Conservation (phyloP, 1,140 invertebrate species). For the Bathynomus jamesi region DNA sequence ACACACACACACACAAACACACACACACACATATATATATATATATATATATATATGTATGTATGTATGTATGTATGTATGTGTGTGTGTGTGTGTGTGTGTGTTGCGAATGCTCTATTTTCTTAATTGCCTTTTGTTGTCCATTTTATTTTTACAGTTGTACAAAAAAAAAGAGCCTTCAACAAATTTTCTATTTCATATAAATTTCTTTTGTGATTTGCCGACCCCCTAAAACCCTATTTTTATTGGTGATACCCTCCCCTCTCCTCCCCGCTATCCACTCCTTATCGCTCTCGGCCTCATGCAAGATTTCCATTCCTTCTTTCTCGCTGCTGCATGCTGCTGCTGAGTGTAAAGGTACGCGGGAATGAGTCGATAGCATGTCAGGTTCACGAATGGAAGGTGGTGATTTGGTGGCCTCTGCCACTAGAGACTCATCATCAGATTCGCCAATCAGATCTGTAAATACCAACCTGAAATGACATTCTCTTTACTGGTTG, state of each 20-base stretch:
- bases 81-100: not conserved
- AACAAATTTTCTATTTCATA: no score
- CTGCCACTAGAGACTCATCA: not conserved
- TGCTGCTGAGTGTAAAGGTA: no score
- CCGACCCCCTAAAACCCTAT: no score
- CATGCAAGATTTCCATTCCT: not conserved
- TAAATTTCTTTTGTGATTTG: no score
- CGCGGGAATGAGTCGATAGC: not conserved
- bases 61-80: not conserved
- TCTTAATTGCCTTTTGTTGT: no score
- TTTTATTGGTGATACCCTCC: no score
- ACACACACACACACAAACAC: not conserved
- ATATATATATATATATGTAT: not conserved
- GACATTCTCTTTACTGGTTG: not conserved
- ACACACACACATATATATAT: not conserved
- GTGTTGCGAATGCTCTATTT: no score
- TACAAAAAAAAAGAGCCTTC: no score
- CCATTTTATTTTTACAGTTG: no score
- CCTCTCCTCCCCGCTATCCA: not conserved
- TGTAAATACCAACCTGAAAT: not conserved
- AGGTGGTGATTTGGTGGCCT: not conserved
- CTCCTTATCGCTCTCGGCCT: not conserved
- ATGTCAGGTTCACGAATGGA: not conserved
- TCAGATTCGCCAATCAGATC: not conserved
- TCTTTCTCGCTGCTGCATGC: not conserved